A percentile compares a stretch with the other conserved stretches of the same genome.
Evolutionary conservation across 1,140 invertebrate species (phyloP).

Genomic region (Pogonus chalceus): DNA sequence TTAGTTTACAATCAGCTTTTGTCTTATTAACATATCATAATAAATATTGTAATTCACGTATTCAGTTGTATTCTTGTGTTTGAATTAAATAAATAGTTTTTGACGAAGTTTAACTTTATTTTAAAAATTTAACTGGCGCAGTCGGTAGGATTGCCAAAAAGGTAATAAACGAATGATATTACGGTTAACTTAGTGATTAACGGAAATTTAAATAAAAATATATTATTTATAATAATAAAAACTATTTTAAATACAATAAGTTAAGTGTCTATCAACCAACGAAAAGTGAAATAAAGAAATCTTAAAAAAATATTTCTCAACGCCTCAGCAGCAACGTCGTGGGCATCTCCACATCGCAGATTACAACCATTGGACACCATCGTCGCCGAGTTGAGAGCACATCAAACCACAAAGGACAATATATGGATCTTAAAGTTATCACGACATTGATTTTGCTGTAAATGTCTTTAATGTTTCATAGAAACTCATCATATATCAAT

Average conservation of each 20-base stretch:
- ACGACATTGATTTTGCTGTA: neutral
- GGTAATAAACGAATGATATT: neutral
- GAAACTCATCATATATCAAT: neutral
- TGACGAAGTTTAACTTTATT: neutral
- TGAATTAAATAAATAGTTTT: neutral
- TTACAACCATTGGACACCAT: neutral
- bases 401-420: neutral
- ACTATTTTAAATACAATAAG: neutral
- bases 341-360: neutral
- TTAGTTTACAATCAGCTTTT: too few species aligned
- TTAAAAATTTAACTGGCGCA: neutral
- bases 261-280: neutral
- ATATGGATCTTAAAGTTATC: neutral
- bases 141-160: too few species aligned
- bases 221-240: neutral
- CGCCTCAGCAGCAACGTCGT: neutral
- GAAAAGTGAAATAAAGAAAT: neutral
- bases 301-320: neutral
- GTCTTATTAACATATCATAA: too few species aligned
- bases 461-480: neutral
- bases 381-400: neutral
- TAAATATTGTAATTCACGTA: too few species aligned
- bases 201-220: neutral
- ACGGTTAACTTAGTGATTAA: neutral
- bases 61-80: too few species aligned